Conservation (phyloP, 2,113 vertebrate species). For the Phoenicopterus ruber region DNA sequence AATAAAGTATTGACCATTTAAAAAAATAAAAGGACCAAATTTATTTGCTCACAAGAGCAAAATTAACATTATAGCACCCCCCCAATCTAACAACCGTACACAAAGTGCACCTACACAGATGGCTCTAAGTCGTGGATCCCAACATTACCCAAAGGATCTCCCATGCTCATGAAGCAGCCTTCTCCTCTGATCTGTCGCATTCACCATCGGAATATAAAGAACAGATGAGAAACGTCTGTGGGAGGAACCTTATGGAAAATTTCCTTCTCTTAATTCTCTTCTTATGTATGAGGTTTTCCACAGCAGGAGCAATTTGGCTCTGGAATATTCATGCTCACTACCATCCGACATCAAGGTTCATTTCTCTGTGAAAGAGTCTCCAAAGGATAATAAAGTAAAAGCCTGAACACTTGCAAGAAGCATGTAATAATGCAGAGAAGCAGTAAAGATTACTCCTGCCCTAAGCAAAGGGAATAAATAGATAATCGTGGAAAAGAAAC, state of each 20-base stretch:
- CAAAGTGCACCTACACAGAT: background rate
- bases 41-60: background rate
- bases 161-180: background rate
- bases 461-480: background rate
- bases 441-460: background rate
- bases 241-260: background rate
- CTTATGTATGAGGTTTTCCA: background rate
- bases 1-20: background rate
- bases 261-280: background rate
- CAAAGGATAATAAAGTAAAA: conserved; percentile 48
- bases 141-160: background rate
- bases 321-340: conserved; percentile 42
- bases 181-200: background rate
- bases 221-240: background rate
- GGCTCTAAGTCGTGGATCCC: accelerated
- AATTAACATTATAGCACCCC: background rate
- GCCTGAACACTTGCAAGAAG: conserved; percentile 15
- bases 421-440: background rate
- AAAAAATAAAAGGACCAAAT: background rate
- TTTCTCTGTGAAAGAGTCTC: conserved; percentile 35
- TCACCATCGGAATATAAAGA: background rate
- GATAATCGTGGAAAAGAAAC: background rate
- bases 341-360: conserved; percentile 48
- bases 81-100: background rate
- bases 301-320: background rate